Evolutionary conservation across 2,113 vertebrate species (phyloP), one percentile per base, ranked within the genome.

Genomic region (Anser brachyrhynchus): DNA sequence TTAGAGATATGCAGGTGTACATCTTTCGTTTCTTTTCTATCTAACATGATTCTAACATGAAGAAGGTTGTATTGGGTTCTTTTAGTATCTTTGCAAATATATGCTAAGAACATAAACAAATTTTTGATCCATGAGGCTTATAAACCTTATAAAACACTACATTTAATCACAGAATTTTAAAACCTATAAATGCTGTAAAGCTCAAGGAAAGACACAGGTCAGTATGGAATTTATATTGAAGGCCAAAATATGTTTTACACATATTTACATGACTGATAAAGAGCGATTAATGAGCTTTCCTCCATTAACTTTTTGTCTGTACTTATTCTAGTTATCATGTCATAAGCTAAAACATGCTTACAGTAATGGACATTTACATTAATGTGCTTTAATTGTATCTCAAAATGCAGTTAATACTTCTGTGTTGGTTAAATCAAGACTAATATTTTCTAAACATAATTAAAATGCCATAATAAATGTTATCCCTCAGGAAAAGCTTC

Each of bases 201-300:
- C 83, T 87, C 66, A 73, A 67, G 64, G 52, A 91, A 58, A 81
- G 10, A 90, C 31, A 4, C 75, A 69, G 94, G 97, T 87, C 87
- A 87, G 31, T 57, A 79, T 20, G 39, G 57, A 79, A 58, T 61
- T 79, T 78, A 74, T 71, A 87, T 81, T 95, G 89, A 76, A 94
- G 41, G 66, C 76, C 84, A 85, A 97, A 97, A 89, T 87, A 74
- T 12, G 37, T 74, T 93, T 92, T 87, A 90, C 54, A 94, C 96
- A 95, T 95, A 96, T 95, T 97, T 96, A 94, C 95, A 89, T 62
- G 84, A 89, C 79, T 95, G 71, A 74, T 97, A 87, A 93, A 71
- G 62, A 89, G 84, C 90, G 95, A 96, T 96, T 96, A 94, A 43
- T 18, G 57, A 91, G 77, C 59, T 83, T 91, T 89, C 75, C 66